Conservation (phyloP, 2,888 invertebrate species). For the Cantharis rustica region DNA sequence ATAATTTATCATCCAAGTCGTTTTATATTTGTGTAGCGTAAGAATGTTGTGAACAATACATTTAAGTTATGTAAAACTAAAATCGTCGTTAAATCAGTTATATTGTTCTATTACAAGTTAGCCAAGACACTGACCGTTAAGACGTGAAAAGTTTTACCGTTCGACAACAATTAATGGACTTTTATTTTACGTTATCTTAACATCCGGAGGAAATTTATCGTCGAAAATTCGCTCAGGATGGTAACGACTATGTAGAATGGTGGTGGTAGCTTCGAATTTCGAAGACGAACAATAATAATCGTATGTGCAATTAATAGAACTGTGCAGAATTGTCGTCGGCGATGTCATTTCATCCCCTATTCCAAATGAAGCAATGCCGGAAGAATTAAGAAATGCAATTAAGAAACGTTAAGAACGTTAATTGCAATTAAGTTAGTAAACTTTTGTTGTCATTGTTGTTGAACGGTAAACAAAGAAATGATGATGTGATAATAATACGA, state of each 20-base stretch:
- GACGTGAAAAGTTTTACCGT: constrained; percentile 18
- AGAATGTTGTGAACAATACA: constrained; percentile 1
- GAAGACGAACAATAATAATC: too few relatives aligned
- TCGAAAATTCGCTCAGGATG: neutral
- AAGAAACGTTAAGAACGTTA: neutral
- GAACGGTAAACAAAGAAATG: constrained; percentile 11
- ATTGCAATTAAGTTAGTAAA: constrained; percentile 1
- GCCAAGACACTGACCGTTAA: constrained; percentile 34
- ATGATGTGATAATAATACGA: constrained; percentile 34
- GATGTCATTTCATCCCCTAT: neutral
- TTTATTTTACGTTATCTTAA: neutral
- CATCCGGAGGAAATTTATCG: neutral
- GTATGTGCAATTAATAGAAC: too few relatives aligned
- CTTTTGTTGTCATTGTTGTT: constrained; percentile 3
- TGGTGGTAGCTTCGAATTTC: too few relatives aligned
- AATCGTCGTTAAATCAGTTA: constrained; percentile 19
- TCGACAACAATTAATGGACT: neutral
- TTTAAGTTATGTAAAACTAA: neutral
- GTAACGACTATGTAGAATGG: too few relatives aligned
- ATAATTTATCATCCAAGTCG: neutral
- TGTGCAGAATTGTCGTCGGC: too few relatives aligned
- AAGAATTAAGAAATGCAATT: neutral
- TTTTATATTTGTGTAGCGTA: neutral
- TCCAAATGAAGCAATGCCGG: neutral
- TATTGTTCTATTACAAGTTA: constrained; percentile 13